phyloP scores from a whole-genome alignment of 2,797 vertebrate species.

The Melanotaenia pygmaea region DNA sequence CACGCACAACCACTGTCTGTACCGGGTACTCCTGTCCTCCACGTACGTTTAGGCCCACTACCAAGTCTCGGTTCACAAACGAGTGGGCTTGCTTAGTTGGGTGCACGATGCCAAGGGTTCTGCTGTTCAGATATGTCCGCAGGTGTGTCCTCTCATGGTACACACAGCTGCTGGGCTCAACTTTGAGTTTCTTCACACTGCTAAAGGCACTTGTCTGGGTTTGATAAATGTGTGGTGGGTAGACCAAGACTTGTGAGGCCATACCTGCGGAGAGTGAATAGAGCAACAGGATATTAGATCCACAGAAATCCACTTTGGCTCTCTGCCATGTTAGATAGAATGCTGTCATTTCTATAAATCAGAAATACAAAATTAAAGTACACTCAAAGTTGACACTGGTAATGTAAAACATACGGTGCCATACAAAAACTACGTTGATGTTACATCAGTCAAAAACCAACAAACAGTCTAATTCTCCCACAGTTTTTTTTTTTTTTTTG shows the following conservation, averaged over 20 bases:
- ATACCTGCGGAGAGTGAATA: conserved; percentile 87
- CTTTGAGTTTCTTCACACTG: conserved; percentile 99
- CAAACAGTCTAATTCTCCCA: neutral
- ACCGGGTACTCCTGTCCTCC: conserved; percentile 89
- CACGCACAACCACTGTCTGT: conserved; percentile 91
- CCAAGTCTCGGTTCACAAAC: conserved; percentile 90
- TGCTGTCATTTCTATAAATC: neutral
- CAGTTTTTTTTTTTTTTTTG: conserved; percentile 18
- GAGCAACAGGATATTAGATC: conserved; percentile 41
- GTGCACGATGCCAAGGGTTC: conserved; percentile 91
- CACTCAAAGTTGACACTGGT: conserved; percentile 8
- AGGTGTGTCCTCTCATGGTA: conserved; percentile 96
- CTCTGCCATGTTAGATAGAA: conserved; percentile 1
- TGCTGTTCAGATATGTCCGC: conserved; percentile 93
- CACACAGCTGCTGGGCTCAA: conserved; percentile 96
- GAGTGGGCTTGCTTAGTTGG: conserved; percentile 87
- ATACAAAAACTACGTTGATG: conserved; percentile 11
- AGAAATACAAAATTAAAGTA: neutral
- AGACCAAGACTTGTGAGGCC: conserved; percentile 99
- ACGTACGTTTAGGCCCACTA: conserved; percentile 83
- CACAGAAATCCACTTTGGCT: neutral
- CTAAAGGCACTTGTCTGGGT: conserved; percentile 99
- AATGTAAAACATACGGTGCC: conserved; percentile 23
- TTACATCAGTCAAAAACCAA: conserved; percentile 35
- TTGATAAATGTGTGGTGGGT: conserved; percentile 99